A percentile compares a stretch with the other conserved stretches of the same genome.
Conservation (phyloP, 2,113 vertebrate species). For the Apteryx owenii region DNA sequence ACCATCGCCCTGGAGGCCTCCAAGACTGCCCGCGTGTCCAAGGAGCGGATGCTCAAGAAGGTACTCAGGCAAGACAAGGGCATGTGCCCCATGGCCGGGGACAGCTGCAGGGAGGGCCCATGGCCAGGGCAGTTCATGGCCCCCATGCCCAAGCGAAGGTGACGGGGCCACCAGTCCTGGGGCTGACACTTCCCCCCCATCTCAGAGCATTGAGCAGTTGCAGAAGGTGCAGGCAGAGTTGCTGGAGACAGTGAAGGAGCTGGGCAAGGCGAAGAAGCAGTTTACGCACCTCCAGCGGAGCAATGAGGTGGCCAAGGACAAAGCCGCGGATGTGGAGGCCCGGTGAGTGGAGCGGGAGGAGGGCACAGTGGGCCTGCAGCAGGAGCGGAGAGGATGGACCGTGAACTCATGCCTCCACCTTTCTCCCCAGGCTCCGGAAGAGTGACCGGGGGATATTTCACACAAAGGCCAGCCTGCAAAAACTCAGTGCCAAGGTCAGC, state of each 20-base stretch:
- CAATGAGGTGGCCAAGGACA: constrained; percentile 83
- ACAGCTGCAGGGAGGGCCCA: no score
- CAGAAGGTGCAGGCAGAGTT: constrained; percentile 85
- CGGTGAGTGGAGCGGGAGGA: constrained; percentile 73
- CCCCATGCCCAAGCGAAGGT: accelerated
- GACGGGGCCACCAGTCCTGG: not conserved
- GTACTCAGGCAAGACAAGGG: constrained; percentile 27
- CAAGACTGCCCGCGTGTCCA: constrained; percentile 79
- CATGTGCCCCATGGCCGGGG: no score
- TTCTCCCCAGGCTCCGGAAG: constrained; percentile 78
- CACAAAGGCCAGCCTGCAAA: constrained; percentile 86
- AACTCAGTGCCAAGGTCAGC: constrained; percentile 87
- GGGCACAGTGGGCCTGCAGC: accelerated
- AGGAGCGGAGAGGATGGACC: accelerated
- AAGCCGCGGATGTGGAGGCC: constrained; percentile 84
- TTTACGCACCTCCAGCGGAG: constrained; percentile 85
- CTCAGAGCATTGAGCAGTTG: constrained; percentile 84
- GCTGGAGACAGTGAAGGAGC: constrained; percentile 85
- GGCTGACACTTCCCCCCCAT: not conserved
- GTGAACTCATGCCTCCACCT: not conserved
- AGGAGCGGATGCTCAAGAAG: constrained; percentile 86
- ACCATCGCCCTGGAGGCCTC: constrained; percentile 71
- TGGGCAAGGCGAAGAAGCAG: constrained; percentile 85
- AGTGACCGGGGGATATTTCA: constrained; percentile 90
- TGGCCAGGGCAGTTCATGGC: not conserved